Conservation (phyloP, 1,140 invertebrate genomes). For the Plectrocnemia conspersa region DNA sequence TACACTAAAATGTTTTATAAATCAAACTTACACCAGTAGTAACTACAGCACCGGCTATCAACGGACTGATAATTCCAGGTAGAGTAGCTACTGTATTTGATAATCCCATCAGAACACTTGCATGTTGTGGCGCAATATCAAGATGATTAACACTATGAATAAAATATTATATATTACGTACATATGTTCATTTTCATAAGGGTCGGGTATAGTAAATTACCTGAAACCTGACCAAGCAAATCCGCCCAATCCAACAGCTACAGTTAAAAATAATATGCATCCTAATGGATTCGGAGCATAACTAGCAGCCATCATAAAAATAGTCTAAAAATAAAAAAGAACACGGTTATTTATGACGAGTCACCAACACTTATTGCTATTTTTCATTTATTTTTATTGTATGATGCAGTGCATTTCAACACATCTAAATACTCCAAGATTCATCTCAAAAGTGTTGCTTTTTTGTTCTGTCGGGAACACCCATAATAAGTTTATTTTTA, state of each 20-base stretch:
- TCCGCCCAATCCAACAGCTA: slow-evolving; percentile 82
- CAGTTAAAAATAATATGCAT: slow-evolving; percentile 71
- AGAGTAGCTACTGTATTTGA: slow-evolving; percentile 85
- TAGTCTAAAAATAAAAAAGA: slow-evolving; percentile 59
- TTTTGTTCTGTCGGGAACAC: too few species aligned
- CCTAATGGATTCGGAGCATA: slow-evolving; percentile 60
- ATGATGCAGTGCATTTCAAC: too few species aligned
- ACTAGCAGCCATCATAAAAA: slow-evolving; percentile 78
- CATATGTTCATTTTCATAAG: slow-evolving; percentile 5
- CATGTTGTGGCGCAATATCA: slow-evolving; percentile 80
- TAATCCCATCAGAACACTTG: slow-evolving; percentile 79
- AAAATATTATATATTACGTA: slow-evolving; percentile 27
- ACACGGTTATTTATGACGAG: slow-evolving; percentile 1
- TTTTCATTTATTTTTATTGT: too few species aligned
- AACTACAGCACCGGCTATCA: slow-evolving; percentile 73
- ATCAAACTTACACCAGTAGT: slow-evolving; percentile 56
- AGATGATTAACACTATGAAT: slow-evolving; percentile 75
- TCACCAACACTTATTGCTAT: background rate
- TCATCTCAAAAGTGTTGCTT: too few species aligned
- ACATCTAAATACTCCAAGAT: too few species aligned
- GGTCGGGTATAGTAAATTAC: slow-evolving; percentile 44
- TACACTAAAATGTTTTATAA: background rate
- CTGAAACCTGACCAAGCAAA: slow-evolving; percentile 86
- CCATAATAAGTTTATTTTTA: too few species aligned
- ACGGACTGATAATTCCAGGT: slow-evolving; percentile 80